A percentile compares a stretch with the other conserved stretches of the same genome.
Conservation (phyloP, 2,888 invertebrate species). For the Tubulanus polymorphus region DNA sequence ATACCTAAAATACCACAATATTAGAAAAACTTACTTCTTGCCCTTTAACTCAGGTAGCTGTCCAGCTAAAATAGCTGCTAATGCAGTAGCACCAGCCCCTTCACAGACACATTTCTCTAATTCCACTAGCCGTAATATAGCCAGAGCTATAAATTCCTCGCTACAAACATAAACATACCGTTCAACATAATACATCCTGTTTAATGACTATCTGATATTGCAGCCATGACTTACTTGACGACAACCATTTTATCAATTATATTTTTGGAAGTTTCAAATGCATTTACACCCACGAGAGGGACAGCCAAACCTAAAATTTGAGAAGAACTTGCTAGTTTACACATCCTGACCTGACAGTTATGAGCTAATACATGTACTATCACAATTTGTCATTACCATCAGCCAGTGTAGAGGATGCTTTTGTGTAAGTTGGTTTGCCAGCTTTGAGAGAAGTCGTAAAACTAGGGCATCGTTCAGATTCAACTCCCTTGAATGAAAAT, state of each 20-base stretch:
- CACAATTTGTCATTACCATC: conserved; percentile 72
- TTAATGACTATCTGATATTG: too few relatives aligned
- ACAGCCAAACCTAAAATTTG: conserved; percentile 65
- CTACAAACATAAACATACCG: conserved; percentile 25
- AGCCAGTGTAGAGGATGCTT: conserved; percentile 72
- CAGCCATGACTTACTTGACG: conserved; percentile 67
- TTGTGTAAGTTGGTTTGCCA: conserved; percentile 66
- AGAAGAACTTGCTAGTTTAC: not conserved
- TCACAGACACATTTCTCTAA: conserved; percentile 86
- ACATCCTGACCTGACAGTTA: not conserved
- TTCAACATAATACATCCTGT: conserved; percentile 5
- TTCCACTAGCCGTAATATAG: conserved; percentile 74
- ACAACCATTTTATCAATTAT: conserved; percentile 70
- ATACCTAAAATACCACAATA: too few relatives aligned
- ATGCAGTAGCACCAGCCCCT: conserved; percentile 81
- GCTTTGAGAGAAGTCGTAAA: conserved; percentile 71
- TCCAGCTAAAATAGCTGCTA: conserved; percentile 80
- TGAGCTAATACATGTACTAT: not conserved
- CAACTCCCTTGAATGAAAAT: conserved; percentile 65
- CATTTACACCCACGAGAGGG: conserved; percentile 81
- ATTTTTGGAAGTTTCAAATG: conserved; percentile 69
- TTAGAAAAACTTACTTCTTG: conserved; percentile 64
- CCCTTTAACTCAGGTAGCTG: conserved; percentile 74
- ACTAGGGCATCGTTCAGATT: conserved; percentile 86
- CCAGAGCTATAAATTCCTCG: conserved; percentile 74